Evolutionary conservation across 37 sponge, comb jelly and placozoan species (phyloP), one percentile per base, ranked within the genome.

Genomic region (Crambe crambe): DNA sequence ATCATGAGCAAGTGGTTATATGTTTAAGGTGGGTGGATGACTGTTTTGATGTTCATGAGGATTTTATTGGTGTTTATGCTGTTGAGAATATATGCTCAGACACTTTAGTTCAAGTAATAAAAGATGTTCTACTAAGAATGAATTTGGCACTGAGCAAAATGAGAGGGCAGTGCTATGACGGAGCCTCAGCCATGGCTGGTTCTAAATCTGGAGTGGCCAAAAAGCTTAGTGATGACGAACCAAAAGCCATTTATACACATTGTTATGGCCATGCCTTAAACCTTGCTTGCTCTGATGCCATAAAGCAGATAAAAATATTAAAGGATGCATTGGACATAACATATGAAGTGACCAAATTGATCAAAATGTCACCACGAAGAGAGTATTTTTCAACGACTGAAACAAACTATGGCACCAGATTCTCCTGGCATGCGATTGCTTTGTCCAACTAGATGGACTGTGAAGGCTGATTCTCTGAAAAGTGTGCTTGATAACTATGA

Each of bases 31-130:
- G 83, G 70, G 83, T 86, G 26, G 58, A 60, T 60, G 74, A 76
- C 36, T n/a, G 71, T 40, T 63, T 86, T 23, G 76, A 77, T 37
- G 79, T 75, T 18, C 78, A 80, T 68, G 95, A 94, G 58, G 79
- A 90, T 22, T 72, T 93, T 31, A 63, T 94, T 54, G 95, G 90
- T 17, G 62, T 89, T 35, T 90, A 87, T 62, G 27, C 56, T 30
- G 83, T 86, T 12, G 59, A 77, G 18, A 64, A 31, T 4, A 85
- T 65, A 34, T 56, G 70, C 67, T 87, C 95, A 26, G 72, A 74
- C 30, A 71, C 74, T 3, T 56, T 94, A 18, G n/a, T n/a, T n/a
- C n/a, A n/a, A n/a, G n/a, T n/a, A n/a, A 44, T 79, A 5, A 88
- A 85, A 63, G 78, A 84, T 76, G 60, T 40, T 0, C 70, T 95